Evolutionary conservation across 2,113 vertebrate genomes (phyloP).

Genomic region (Clarias magur): DNA sequence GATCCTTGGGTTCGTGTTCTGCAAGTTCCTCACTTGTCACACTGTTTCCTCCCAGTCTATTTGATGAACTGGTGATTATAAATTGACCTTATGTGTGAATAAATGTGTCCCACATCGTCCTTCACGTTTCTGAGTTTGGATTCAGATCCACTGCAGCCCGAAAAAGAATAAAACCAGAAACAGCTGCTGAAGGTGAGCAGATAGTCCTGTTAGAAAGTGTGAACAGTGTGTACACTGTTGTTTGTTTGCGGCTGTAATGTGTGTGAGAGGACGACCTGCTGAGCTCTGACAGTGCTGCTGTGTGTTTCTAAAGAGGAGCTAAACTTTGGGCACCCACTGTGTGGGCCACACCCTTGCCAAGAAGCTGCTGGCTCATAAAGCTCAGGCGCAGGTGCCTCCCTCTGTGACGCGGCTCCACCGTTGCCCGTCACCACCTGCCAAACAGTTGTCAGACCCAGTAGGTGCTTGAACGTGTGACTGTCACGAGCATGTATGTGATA

Average conservation of each 20-base stretch:
- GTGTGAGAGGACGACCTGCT: constrained; percentile 35
- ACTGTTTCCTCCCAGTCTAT: background rate
- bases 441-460: constrained; percentile 69
- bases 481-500: constrained; percentile 41
- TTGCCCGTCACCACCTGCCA: constrained; percentile 57
- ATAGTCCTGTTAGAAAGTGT: constrained; percentile 11
- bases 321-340: constrained; percentile 46
- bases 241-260: constrained; percentile 5
- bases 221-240: background rate
- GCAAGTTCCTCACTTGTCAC: background rate
- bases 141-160: background rate
- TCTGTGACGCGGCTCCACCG: constrained; percentile 54
- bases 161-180: background rate
- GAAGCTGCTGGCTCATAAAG: constrained; percentile 35
- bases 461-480: constrained; percentile 59
- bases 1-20: background rate
- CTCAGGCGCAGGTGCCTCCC: constrained; percentile 57
- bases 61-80: background rate
- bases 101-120: background rate
- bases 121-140: background rate
- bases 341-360: constrained; percentile 38
- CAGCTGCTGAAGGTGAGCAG: background rate
- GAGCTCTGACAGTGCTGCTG: constrained; percentile 56
- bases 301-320: constrained; percentile 55
- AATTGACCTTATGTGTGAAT: background rate